A percentile compares a stretch with the other conserved stretches of the same genome.
Evolutionary conservation across 2,888 invertebrate genomes (phyloP).

Genomic region (Drosophila neotestacea): DNA sequence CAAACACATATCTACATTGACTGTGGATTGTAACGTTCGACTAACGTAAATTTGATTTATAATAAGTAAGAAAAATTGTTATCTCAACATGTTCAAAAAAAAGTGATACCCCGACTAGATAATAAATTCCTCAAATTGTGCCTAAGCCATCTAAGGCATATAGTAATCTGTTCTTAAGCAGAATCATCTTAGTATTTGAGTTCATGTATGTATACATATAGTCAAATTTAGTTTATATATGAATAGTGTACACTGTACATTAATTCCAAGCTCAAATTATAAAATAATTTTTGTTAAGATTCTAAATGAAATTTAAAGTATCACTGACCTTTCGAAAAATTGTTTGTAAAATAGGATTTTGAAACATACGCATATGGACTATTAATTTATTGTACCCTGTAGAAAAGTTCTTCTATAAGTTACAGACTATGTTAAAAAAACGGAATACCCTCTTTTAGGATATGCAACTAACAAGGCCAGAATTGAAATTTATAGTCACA

Average conservation of each 20-base stretch:
- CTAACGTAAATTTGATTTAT: slow-evolving; percentile 26
- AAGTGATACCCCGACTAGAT: neutral
- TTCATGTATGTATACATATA: too few species aligned
- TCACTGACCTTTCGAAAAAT: too few species aligned
- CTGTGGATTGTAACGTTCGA: slow-evolving; percentile 19
- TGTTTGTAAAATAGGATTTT: too few species aligned
- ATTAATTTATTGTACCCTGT: too few species aligned
- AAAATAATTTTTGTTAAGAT: too few species aligned
- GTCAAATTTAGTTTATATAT: too few species aligned
- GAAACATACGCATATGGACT: too few species aligned
- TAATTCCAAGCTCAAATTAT: too few species aligned
- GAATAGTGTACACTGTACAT: too few species aligned
- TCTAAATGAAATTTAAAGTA: too few species aligned
- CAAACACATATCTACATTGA: slow-evolving; percentile 17
- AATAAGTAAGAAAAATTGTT: neutral
- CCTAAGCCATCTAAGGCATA: too few species aligned
- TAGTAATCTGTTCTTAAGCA: neutral
- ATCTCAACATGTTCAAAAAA: neutral
- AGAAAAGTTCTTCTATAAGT: neutral
- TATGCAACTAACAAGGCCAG: neutral
- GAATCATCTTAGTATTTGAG: too few species aligned
- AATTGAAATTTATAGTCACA: slow-evolving; percentile 6
- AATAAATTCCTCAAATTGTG: neutral
- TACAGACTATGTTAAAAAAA: neutral
- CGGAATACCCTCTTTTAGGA: neutral